Evolutionary conservation across 2,113 vertebrate species (phyloP).

Genomic region (Erythrolamprus reginae): DNA sequence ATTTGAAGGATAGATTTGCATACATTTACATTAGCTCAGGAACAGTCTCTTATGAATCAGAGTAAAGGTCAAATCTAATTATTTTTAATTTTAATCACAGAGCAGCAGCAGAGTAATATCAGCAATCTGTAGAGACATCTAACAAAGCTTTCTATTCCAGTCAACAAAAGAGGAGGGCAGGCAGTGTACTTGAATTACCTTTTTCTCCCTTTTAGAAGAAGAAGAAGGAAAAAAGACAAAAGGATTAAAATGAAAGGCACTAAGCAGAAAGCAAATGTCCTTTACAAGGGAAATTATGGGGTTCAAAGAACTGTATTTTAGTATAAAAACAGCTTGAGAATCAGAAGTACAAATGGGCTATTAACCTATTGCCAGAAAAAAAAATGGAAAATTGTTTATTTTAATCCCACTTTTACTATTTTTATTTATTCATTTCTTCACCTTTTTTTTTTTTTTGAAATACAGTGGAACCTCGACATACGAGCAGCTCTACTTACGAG

Average conservation of each 20-base stretch:
- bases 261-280: neutral
- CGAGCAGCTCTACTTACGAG: no score
- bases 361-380: neutral
- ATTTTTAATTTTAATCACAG: neutral
- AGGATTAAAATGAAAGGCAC: neutral
- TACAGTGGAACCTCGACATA: no score
- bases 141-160: neutral
- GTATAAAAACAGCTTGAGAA: neutral
- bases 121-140: neutral
- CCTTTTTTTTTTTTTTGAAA: neutral
- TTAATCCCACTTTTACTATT: neutral
- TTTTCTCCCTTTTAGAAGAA: neutral
- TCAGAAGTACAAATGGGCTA: neutral
- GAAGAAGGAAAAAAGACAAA: neutral
- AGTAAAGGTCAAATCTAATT: neutral
- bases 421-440: neutral
- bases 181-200: neutral
- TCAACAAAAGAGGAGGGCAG: neutral
- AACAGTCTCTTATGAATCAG: neutral
- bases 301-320: neutral
- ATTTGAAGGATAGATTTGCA: conserved; percentile 10
- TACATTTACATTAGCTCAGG: neutral
- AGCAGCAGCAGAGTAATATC: neutral
- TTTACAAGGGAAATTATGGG: neutral
- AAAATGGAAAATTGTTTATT: neutral